phyloP scores from a whole-genome alignment of 2,888 invertebrate genomes.

The Dasysyrphus albostriatus region DNA sequence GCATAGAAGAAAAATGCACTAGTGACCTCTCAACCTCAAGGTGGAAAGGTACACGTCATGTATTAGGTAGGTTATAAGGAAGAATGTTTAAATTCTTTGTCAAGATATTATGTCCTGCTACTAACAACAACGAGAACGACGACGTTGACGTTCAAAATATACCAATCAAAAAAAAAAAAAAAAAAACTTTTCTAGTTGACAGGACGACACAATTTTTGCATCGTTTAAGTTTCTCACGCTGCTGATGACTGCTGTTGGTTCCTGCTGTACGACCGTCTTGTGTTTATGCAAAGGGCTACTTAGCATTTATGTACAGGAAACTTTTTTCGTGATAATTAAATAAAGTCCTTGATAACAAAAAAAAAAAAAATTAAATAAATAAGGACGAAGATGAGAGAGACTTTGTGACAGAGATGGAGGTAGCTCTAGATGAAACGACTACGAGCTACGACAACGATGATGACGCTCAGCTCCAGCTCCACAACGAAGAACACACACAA shows the following conservation, averaged over 20 bases:
- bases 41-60: slow-evolving; percentile 18
- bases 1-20: slow-evolving; percentile 54
- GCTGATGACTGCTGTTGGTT: neutral
- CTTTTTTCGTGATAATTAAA: slow-evolving; percentile 69
- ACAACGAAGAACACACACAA: neutral
- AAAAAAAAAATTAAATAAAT: slow-evolving; percentile 38
- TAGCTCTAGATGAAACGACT: neutral
- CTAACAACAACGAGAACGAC: neutral
- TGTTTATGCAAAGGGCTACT: slow-evolving; percentile 71
- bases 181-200: slow-evolving; percentile 65
- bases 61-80: slow-evolving; percentile 29
- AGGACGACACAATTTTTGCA: slow-evolving; percentile 49
- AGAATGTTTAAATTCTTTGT: slow-evolving; percentile 28
- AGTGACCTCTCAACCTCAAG: slow-evolving; percentile 67
- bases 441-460: neutral
- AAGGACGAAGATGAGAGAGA: slow-evolving; percentile 47
- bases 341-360: slow-evolving; percentile 64
- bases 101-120: slow-evolving; percentile 49
- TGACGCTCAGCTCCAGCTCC: neutral
- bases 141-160: neutral
- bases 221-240: slow-evolving; percentile 33
- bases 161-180: slow-evolving; percentile 13
- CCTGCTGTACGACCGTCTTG: slow-evolving; percentile 18
- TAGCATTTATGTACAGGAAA: slow-evolving; percentile 62
- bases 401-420: slow-evolving; percentile 34